Percentiles rank a stretch among this genome's conserved stretches.
These are phyloP conservation scores for Pristionchus fissidentatus DNA, from an alignment of 2,888 invertebrate species.

Conservation along the genomic window DNA sequence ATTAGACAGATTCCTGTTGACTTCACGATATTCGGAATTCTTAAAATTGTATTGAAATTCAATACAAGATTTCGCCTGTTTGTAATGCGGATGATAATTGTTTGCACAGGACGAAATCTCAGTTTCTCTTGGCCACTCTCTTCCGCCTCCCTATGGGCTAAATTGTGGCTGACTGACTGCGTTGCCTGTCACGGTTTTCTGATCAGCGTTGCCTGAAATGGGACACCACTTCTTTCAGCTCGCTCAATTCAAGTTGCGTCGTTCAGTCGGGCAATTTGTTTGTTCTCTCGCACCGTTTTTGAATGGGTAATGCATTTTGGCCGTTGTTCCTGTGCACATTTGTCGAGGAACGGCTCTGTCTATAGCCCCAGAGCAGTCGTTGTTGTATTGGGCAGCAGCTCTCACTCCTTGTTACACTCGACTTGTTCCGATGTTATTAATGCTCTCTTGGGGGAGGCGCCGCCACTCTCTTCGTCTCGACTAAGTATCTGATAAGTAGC, in stretches of 20 bases:
- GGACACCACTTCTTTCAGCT: background rate
- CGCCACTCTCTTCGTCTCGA: background rate
- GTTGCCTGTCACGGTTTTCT: background rate
- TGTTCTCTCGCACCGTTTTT: constrained; percentile 2
- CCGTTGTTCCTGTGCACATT: background rate
- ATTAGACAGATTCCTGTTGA: background rate
- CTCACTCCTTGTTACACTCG: constrained; percentile 41
- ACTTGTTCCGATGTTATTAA: constrained; percentile 44
- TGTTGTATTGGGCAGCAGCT: constrained; percentile 32
- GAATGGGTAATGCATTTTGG: constrained; percentile 4
- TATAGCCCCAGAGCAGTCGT: background rate
- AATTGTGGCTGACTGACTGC: background rate
- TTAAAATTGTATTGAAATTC: too few relatives aligned
- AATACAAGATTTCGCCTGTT: too few relatives aligned
- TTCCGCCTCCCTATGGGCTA: background rate
- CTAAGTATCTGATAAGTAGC: constrained; percentile 47
- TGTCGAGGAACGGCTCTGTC: too few relatives aligned
- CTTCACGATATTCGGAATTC: too few relatives aligned
- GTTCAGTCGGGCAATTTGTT: constrained; percentile 11
- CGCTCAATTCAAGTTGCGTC: background rate
- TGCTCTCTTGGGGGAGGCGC: constrained; percentile 42
- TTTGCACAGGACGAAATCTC: constrained; percentile 39
- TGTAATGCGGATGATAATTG: constrained; percentile 40
- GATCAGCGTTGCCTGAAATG: background rate
- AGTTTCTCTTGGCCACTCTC: constrained; percentile 38